Percentiles rank a stretch among this genome's conserved stretches.
Conservation (phyloP, 2,888 invertebrate genomes). For the Theretra japonica region DNA sequence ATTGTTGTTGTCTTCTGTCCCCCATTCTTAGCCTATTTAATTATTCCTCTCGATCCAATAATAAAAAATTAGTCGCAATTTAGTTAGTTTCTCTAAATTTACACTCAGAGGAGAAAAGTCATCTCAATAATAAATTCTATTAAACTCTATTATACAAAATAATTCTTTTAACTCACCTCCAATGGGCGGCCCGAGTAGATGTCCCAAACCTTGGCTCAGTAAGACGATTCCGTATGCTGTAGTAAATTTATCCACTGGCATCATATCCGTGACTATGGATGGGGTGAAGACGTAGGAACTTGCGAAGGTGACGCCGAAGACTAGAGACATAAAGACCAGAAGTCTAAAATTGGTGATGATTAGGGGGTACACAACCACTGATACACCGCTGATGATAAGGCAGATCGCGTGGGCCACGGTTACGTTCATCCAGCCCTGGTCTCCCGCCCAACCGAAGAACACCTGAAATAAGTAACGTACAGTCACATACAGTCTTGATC, state of each 20-base stretch:
- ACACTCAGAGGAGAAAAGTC: neutral
- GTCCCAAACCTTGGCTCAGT: slow-evolving; percentile 96
- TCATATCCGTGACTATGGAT: slow-evolving; percentile 93
- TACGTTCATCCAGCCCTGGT: slow-evolving; percentile 93
- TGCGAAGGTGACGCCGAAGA: slow-evolving; percentile 95
- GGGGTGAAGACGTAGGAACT: slow-evolving; percentile 96
- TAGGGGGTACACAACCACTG: slow-evolving; percentile 85
- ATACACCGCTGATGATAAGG: slow-evolving; percentile 87
- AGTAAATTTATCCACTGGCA: slow-evolving; percentile 95
- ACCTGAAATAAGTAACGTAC: slow-evolving; percentile 78
- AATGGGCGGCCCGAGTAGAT: slow-evolving; percentile 95
- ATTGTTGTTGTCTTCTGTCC: too few relatives aligned
- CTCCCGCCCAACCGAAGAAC: slow-evolving; percentile 94
- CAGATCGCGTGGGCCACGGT: slow-evolving; percentile 92
- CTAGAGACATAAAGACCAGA: slow-evolving; percentile 80
- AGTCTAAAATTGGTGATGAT: slow-evolving; percentile 79
- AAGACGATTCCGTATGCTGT: slow-evolving; percentile 95
- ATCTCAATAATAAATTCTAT: neutral
- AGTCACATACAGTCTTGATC: too few relatives aligned
- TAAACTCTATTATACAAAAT: too few relatives aligned
- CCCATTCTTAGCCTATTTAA: too few relatives aligned
- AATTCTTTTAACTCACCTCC: slow-evolving; percentile 86
- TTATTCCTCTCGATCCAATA: too few relatives aligned
- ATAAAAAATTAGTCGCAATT: too few relatives aligned
- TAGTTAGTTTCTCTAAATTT: too few relatives aligned